Base-by-base conservation (phyloP, 1,140 invertebrate species). In the Acromyrmex heyeri region DNA sequence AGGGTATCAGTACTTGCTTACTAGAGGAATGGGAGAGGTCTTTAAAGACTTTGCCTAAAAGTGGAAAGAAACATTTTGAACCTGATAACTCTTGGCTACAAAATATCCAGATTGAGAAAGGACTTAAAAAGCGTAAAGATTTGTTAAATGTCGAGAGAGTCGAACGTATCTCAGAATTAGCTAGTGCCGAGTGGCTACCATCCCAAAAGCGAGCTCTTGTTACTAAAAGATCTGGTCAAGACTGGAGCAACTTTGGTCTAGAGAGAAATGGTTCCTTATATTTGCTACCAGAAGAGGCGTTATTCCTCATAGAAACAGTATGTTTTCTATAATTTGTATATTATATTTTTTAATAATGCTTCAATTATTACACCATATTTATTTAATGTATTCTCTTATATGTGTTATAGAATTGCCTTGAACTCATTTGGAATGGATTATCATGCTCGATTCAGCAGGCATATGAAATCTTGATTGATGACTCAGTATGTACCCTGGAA, bases 231-330 rank as follows among this genome's bases (percentile, higher is more conserved):
- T 95, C 94, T 76, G 96, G 96, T 34, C 94, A 96, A 24, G 93
- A 96, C 65, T 97, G 96, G 96, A 93, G 95, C 67, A 96, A 93
- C 88, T 95, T 96, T 91, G 96, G 96, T 16, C 93, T 95, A 76
- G 94, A 95, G 89, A 89, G 94, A 21, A 95, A 95, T 75, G 94
- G 94, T 78, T 92, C 93, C 55, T 90, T 96, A 14, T 96, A 95
- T 91, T 93, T 97, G 2, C 94, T 95, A 44, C 96, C 96, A 21
- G 97, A 97, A 93, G 97, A 97, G 95, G 95, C 96, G 48, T 93
- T 97, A 30, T 95, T 96, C 90, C 94, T 97, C 62, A 93, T 97
- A 89, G 97, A 97, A 96, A 95, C 95, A 93, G 97, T 97, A 95
- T 95, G 94, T 86, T 64, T 86, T 53, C 59, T 30, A 70, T 18